These are phyloP conservation scores for Dryococelus australis DNA, from an alignment of 2,888 invertebrate genomes.

Conservation along the genomic window DNA sequence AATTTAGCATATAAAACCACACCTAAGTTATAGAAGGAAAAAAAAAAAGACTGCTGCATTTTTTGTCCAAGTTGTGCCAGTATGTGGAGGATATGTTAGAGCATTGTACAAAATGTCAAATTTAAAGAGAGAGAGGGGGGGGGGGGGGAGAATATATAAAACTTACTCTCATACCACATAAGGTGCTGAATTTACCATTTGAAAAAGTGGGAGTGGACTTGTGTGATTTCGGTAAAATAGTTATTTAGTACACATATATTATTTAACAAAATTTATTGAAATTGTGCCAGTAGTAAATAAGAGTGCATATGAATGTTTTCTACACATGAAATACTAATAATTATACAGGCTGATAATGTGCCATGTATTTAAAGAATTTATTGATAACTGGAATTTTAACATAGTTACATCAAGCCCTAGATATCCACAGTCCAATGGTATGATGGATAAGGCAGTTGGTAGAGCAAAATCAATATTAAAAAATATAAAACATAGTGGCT, in stretches of 20 bases:
- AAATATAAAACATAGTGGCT: neutral
- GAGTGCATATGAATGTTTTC: neutral
- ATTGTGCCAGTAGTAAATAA: neutral
- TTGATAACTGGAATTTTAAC: neutral
- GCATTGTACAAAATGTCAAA: too few relatives aligned
- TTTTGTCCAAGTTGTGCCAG: too few relatives aligned
- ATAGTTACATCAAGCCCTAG: neutral
- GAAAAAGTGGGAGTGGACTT: neutral
- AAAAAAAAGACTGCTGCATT: too few relatives aligned
- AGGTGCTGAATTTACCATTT: neutral
- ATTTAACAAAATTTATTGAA: neutral
- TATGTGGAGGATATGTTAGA: too few relatives aligned
- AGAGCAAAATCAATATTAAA: neutral
- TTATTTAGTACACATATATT: neutral
- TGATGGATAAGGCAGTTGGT: neutral
- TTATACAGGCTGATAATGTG: neutral
- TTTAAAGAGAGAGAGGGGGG: too few relatives aligned
- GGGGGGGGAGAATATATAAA: too few relatives aligned
- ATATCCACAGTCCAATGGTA: neutral
- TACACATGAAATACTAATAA: neutral
- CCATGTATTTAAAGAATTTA: neutral
- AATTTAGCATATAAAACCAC: too few relatives aligned
- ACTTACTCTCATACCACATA: neutral
- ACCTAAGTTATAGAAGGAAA: too few relatives aligned
- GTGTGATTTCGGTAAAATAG: neutral